A percentile compares a stretch with the other conserved stretches of the same genome.
Evolutionary conservation across 2,113 vertebrate genomes (phyloP).

Genomic region (Microcebus griseorufus): DNA sequence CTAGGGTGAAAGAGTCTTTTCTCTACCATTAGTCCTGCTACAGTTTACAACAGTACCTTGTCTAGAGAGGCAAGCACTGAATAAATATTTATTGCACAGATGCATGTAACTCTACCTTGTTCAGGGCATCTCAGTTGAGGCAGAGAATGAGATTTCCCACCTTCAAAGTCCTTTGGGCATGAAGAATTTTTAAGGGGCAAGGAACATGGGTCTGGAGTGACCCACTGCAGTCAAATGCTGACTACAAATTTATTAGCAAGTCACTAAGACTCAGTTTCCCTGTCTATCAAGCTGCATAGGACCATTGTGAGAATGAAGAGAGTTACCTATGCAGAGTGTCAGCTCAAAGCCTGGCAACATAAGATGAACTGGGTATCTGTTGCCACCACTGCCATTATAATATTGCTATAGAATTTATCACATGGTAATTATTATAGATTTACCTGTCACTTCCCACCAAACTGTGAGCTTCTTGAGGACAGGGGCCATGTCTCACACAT

Average conservation of each 20-base stretch:
- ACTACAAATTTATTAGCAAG: neutral
- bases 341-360: neutral
- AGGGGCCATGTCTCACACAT: neutral
- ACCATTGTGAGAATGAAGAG: neutral
- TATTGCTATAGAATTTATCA: neutral
- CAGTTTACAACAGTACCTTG: neutral
- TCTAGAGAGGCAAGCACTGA: neutral
- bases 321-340: fast-evolving
- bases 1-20: neutral
- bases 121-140: neutral
- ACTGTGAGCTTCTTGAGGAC: neutral
- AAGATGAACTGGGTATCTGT: neutral
- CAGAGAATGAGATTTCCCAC: neutral
- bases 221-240: neutral
- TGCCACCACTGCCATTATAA: neutral
- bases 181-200: neutral
- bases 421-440: no score
- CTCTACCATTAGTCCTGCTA: neutral
- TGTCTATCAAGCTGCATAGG: neutral
- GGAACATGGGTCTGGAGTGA: neutral
- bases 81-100: no score
- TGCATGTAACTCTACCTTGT: neutral
- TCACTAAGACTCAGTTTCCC: neutral
- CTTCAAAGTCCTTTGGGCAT: neutral
- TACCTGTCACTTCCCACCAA: neutral